A percentile compares a stretch with the other conserved stretches of the same genome.
Evolutionary conservation across 2,113 vertebrate genomes (phyloP).

Genomic region (Ammodytes marinus): DNA sequence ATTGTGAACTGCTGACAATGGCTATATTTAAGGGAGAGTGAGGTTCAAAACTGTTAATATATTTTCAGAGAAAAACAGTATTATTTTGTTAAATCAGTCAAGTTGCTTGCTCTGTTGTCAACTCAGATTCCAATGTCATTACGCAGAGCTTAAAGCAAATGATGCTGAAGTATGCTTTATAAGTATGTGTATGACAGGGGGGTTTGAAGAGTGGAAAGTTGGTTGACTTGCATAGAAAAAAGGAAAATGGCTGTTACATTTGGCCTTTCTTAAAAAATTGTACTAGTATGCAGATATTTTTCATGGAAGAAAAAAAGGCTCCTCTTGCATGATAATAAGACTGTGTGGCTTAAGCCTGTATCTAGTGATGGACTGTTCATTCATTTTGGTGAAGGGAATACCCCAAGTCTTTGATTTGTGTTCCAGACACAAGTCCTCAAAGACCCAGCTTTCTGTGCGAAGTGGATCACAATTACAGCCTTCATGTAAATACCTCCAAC

Average conservation of each 20-base stretch:
- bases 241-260: conserved; percentile 39
- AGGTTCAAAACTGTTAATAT: conserved; percentile 83
- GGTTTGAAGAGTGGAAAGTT: conserved; percentile 53
- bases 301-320: conserved; percentile 54
- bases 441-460: conserved; percentile 55
- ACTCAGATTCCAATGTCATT: conserved; percentile 81
- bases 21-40: conserved; percentile 82
- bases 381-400: conserved; percentile 54
- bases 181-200: conserved; percentile 81
- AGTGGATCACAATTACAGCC: conserved; percentile 62
- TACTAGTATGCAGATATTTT: conserved; percentile 74
- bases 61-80: conserved; percentile 87
- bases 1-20: conserved; percentile 80
- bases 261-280: conserved; percentile 56
- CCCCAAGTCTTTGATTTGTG: conserved; percentile 54
- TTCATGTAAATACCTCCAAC: conserved; percentile 75
- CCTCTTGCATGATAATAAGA: conserved; percentile 58
- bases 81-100: conserved; percentile 88
- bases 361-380: conserved; percentile 54
- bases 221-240: conserved; percentile 44
- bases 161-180: conserved; percentile 87
- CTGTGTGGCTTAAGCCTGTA: conserved; percentile 50
- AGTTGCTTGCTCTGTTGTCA: conserved; percentile 88
- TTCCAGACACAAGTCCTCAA: conserved; percentile 36
- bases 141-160: conserved; percentile 84